Base-by-base conservation (phyloP, 2,113 vertebrate genomes). In the Siniperca knerii region DNA sequence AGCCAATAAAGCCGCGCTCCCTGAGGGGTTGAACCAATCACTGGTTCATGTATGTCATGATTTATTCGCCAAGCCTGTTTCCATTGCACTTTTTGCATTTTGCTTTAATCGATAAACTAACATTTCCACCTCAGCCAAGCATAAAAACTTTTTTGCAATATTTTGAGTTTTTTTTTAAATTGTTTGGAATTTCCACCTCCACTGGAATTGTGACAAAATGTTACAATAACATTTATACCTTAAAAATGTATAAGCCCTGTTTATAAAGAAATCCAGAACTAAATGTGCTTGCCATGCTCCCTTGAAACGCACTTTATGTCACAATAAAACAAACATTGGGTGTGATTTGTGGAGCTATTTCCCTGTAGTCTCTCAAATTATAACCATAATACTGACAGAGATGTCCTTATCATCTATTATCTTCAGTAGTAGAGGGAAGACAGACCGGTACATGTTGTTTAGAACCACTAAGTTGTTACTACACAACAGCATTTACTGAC, bases 1-100 rank as follows among this genome's bases (percentile, higher is more conserved):
- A 92, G 72, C 54, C 69, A 79, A 64, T 86, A 92, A 86, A 86
- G 80, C 85, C 12, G 0, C 1, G 11, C 50, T 91, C 89, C 90
- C 89, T 65, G 29, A 83, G 83, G 87, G 62, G 46, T 50, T 66
- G 29, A 29, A 29, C 29, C 29, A 29, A 29, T 29, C 29, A 29
- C 2, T 29, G 29, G 29, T 29, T 29, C 29, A 29, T 29, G 29
- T 29, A 29, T 2, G 29, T 2, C 29, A 29, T 29, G 29, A 29
- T 29, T 29, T 29, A 29, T 29, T 29, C 29, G 29, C 29, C 29
- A 29, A 29, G 29, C 29, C 29, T 29, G 29, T 29, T 29, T 29
- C 29, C 29, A 29, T 29, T 29, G 29, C 29, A 29, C 29, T 29
- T 29, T 29, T 29, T 29, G 29, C 29, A 29, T 29, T 29, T 29